A percentile compares a stretch with the other conserved stretches of the same genome.
These are phyloP conservation scores for Pseudochirops cupreus DNA, from an alignment of 2,797 vertebrate genomes.

Conservation along the genomic window DNA sequence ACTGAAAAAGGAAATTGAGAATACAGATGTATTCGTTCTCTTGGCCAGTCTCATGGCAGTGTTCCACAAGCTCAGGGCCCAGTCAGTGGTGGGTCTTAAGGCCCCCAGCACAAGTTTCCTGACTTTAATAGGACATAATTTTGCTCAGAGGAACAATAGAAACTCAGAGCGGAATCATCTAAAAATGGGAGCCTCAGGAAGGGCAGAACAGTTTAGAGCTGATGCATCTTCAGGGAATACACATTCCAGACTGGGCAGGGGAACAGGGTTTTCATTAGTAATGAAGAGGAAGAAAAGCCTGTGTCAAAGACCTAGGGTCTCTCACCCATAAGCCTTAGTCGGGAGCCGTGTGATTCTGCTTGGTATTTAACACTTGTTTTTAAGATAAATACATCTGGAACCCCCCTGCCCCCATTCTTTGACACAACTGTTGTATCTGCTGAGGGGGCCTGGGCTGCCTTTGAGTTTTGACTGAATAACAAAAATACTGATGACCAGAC, in stretches of 20 bases:
- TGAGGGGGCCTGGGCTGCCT: conserved; percentile 9
- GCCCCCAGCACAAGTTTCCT: conserved; percentile 46
- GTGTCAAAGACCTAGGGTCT: conserved; percentile 65
- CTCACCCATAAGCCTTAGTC: conserved; percentile 68
- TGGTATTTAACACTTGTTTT: conserved; percentile 70
- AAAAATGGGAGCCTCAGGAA: conserved; percentile 58
- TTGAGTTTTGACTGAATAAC: conserved; percentile 55
- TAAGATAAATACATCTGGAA: conserved; percentile 66
- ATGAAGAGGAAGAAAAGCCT: conserved; percentile 59
- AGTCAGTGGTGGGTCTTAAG: not conserved
- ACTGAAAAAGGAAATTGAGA: not conserved
- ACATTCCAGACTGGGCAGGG: conserved; percentile 69
- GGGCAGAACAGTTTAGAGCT: conserved; percentile 72
- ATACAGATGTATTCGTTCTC: not conserved
- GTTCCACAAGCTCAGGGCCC: conserved; percentile 58
- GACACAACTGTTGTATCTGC: conserved; percentile 45
- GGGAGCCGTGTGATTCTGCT: conserved; percentile 76
- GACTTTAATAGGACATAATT: conserved; percentile 66
- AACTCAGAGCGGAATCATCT: conserved; percentile 65
- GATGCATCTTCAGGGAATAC: conserved; percentile 74
- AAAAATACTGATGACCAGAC: conserved; percentile 69
- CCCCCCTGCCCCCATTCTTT: conserved; percentile 27
- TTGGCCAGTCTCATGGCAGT: not conserved
- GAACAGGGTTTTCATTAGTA: conserved; percentile 62
- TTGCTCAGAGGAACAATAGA: conserved; percentile 68